Percentiles rank a stretch among this genome's conserved stretches.
phyloP scores from a whole-genome alignment of 2,888 invertebrate genomes.

The Dasysyrphus albostriatus region DNA sequence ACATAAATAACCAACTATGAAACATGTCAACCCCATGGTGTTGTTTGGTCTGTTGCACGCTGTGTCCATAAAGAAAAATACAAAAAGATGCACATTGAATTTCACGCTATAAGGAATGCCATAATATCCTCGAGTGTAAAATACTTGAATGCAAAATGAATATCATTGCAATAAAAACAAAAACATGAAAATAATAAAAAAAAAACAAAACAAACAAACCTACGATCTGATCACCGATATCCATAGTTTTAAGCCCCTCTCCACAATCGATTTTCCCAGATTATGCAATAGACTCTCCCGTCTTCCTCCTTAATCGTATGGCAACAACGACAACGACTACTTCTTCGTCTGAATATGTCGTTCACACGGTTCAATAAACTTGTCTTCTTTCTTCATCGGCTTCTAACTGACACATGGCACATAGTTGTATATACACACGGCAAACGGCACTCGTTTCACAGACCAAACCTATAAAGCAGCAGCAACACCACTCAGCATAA shows the following conservation, averaged over 20 bases:
- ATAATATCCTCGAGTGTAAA: slow-evolving; percentile 34
- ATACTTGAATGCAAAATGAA: too few relatives aligned
- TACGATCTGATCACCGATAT: slow-evolving; percentile 52
- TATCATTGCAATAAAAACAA: too few relatives aligned
- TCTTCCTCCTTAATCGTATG: slow-evolving; percentile 1
- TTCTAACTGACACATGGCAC: slow-evolving; percentile 61
- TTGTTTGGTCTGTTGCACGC: too few relatives aligned
- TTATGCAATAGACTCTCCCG: slow-evolving; percentile 54
- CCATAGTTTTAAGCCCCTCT: slow-evolving; percentile 35
- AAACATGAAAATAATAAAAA: neutral
- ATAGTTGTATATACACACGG: slow-evolving; percentile 21
- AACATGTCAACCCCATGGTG: slow-evolving; percentile 36
- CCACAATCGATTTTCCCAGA: slow-evolving; percentile 38
- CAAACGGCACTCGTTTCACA: slow-evolving; percentile 9
- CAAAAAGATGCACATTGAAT: neutral
- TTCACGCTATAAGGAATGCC: neutral
- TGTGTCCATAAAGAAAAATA: neutral
- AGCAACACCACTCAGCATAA: slow-evolving; percentile 38
- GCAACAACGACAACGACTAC: slow-evolving; percentile 21
- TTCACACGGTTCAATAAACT: slow-evolving; percentile 75
- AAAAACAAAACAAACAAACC: slow-evolving; percentile 38
- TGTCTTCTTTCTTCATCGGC: slow-evolving; percentile 65
- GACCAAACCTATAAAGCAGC: slow-evolving; percentile 16
- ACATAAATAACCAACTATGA: slow-evolving; percentile 56
- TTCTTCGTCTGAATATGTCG: slow-evolving; percentile 52